Percentiles rank a stretch among this genome's conserved stretches.
These are phyloP conservation scores for Hybognathus amarus DNA, from an alignment of 2,797 vertebrate genomes.

Conservation along the genomic window DNA sequence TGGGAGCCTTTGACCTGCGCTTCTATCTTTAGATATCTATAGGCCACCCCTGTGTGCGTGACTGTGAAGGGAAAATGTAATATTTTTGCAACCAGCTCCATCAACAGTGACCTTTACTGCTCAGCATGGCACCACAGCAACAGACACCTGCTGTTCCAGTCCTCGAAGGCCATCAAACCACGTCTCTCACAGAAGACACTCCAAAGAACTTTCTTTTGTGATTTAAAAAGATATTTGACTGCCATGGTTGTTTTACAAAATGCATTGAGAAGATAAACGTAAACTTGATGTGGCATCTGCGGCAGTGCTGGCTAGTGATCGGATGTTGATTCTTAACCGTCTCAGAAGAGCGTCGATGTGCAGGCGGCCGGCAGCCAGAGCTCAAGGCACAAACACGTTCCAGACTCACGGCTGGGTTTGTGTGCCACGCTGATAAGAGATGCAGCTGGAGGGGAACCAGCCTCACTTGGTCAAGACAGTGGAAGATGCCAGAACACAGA, in stretches of 20 bases:
- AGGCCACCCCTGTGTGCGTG: constrained; percentile 13
- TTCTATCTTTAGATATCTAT: constrained; percentile 31
- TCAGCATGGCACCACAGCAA: constrained; percentile 50
- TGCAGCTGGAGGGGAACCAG: constrained; percentile 37
- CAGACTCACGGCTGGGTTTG: constrained; percentile 36
- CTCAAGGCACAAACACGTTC: not conserved
- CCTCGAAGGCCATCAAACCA: constrained; percentile 34
- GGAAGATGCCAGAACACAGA: constrained; percentile 6
- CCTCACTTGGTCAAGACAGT: not conserved
- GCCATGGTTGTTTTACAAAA: not conserved
- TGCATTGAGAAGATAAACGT: not conserved
- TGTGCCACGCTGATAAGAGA: constrained; percentile 43
- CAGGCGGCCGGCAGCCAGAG: constrained; percentile 8
- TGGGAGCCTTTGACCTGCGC: not conserved
- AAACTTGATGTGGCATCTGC: not conserved
- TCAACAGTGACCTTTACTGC: constrained; percentile 59
- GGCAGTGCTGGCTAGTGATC: not conserved
- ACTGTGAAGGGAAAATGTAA: constrained; percentile 46
- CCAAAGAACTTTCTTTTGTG: constrained; percentile 23
- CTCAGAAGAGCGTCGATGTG: constrained; percentile 3
- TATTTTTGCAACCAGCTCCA: constrained; percentile 49
- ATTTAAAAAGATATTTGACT: constrained; percentile 9
- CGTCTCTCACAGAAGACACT: constrained; percentile 10
- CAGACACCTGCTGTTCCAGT: constrained; percentile 53
- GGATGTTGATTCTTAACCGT: not conserved